These are phyloP conservation scores for Epizoanthus stellaris DNA, from an alignment of 92 coral and sea anemone species.

Conservation along the genomic window DNA sequence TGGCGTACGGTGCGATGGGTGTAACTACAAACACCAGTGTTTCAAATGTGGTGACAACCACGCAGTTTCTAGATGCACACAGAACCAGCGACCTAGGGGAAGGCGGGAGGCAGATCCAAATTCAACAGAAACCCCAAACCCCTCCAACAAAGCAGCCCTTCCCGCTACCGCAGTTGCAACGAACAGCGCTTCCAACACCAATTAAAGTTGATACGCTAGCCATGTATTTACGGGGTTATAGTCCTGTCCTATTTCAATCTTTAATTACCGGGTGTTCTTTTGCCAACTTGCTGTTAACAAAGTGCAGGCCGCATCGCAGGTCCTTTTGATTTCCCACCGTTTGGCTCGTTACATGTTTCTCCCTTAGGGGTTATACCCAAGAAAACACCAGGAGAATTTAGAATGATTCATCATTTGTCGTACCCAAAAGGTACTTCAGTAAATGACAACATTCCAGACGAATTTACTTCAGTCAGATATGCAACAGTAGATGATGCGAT, in stretches of 20 bases:
- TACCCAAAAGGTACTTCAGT: constrained; percentile 65
- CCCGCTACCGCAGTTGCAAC: too few species aligned
- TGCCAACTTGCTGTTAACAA: too few species aligned
- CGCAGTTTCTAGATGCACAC: constrained; percentile 10
- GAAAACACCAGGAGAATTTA: constrained; percentile 69
- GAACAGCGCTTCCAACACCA: constrained; percentile 39
- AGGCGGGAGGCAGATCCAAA: too few species aligned
- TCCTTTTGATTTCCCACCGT: constrained; percentile 68
- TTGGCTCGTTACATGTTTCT: constrained; percentile 57
- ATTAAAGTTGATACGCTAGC: constrained; percentile 16
- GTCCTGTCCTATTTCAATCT: not conserved
- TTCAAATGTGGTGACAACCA: constrained; percentile 55
- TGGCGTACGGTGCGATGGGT: not conserved
- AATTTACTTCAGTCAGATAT: constrained; percentile 32
- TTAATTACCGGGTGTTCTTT: constrained; percentile 33
- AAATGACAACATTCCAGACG: constrained; percentile 56
- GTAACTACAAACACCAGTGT: constrained; percentile 62
- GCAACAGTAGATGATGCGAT: constrained; percentile 42
- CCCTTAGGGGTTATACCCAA: constrained; percentile 74
- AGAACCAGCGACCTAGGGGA: not conserved
- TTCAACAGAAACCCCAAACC: too few species aligned
- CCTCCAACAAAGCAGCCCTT: too few species aligned
- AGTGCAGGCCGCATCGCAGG: constrained; percentile 62
- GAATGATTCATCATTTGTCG: constrained; percentile 70
- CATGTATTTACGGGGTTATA: constrained; percentile 27